Percentiles rank a stretch among this genome's conserved stretches.
Conservation (phyloP, 2,888 invertebrate genomes). For the Dicycla oo region DNA sequence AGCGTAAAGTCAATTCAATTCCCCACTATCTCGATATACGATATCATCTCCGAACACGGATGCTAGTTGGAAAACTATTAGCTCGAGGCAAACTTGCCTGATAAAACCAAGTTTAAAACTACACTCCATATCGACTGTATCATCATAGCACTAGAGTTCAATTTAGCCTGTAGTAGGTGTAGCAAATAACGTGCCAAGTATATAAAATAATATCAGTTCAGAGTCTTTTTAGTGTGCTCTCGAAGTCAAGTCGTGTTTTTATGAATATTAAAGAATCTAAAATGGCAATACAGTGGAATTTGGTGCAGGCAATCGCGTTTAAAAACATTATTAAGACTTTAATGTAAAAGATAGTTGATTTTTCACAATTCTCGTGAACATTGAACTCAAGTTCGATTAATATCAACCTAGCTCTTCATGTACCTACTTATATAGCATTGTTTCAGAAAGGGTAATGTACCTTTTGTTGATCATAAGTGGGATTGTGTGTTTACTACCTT, state of each 20-base stretch:
- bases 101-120: constrained; percentile 36
- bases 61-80: constrained; percentile 64
- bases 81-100: constrained; percentile 42
- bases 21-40: constrained; percentile 48
- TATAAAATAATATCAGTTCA: constrained; percentile 49
- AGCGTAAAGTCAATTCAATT: constrained; percentile 53
- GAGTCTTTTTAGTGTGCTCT: constrained; percentile 28
- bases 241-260: constrained; percentile 46
- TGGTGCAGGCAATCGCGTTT: not conserved
- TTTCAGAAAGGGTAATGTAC: too few relatives aligned
- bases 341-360: constrained; percentile 14
- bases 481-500: too few relatives aligned
- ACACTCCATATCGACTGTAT: constrained; percentile 7
- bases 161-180: constrained; percentile 28
- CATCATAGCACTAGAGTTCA: constrained; percentile 23
- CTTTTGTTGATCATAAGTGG: too few relatives aligned
- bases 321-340: constrained; percentile 4
- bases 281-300: constrained; percentile 24
- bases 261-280: constrained; percentile 43
- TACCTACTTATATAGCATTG: too few relatives aligned
- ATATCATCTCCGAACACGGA: constrained; percentile 57
- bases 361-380: not conserved
- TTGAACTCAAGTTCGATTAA: not conserved
- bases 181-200: constrained; percentile 15
- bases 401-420: not conserved